Evolutionary conservation across 2,888 invertebrate species (phyloP).

Genomic region (Ornithoptera priamus): DNA sequence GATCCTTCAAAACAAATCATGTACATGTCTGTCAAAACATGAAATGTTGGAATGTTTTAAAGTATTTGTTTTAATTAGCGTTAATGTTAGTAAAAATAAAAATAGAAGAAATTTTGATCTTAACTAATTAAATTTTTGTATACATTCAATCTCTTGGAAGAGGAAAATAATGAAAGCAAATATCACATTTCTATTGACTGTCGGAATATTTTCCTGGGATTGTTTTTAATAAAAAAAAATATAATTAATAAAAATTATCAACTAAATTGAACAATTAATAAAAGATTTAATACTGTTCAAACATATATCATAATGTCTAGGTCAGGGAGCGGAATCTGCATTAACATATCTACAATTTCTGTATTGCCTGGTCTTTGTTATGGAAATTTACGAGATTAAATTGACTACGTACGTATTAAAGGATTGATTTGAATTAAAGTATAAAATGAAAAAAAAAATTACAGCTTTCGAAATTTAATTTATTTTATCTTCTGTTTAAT

Average conservation of each 20-base stretch:
- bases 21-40: not conserved
- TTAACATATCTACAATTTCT: not conserved
- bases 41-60: not conserved
- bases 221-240: not conserved
- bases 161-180: not conserved
- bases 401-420: not conserved
- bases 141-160: not conserved
- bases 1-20: not conserved
- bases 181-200: not conserved
- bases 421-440: not conserved
- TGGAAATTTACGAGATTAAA: not conserved
- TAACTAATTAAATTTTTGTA: not conserved
- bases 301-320: not conserved
- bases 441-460: not conserved
- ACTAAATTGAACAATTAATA: not conserved
- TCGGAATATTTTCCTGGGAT: not conserved
- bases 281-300: not conserved
- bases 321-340: not conserved
- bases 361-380: not conserved
- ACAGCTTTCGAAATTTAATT: not conserved
- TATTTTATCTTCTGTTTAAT: not conserved
- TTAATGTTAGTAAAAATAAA: slow-evolving; percentile 2
- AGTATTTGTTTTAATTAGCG: not conserved
- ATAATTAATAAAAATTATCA: not conserved
- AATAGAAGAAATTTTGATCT: not conserved